Base-by-base conservation (phyloP, 2,113 vertebrate genomes). In the Syrrhaptes paradoxus region DNA sequence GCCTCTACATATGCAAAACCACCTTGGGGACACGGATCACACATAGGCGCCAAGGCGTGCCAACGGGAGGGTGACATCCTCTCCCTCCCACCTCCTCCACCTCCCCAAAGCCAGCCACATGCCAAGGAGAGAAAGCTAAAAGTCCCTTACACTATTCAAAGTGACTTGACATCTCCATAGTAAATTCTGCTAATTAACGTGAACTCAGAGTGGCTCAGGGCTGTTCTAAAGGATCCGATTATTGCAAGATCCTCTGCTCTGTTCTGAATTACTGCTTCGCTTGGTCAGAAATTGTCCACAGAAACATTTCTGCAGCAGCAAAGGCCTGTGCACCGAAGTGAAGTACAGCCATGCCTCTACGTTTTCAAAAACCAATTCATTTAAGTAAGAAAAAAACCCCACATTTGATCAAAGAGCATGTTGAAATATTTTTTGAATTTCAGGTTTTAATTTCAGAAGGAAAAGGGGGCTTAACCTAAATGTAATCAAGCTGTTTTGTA, bases 401-500 rank as follows among this genome's bases (percentile, higher is more conserved):
- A 63, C 63, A 57, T 81, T 74, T 86, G 95, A 96, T 97, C 95
- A 97, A 97, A 97, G 90, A 74, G 55, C 32, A 86, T 4, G 19
- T 72, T 48, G 51, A 82, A 70, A 15, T 95, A 10, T 72, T 92
- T 80, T 95, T 72, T 94, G 48, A 62, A 94, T 93, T 93, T 93
- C 92, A 96, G 93, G 92, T 86, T 96, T 96, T 88, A 92, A 94
- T 95, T 93, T 95, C 73, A 94, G 84, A 87, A 75, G 65, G 21
- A 72, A 92, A 85, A 93, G 87, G 29, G 5, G 10, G 90, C 79
- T 95, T 89, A 86, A 90, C 25, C n/a, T 74, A 96, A 97, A 95
- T 97, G 83, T 88, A 93, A 90, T 95, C 92, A 97, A 93, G 96
- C 94, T 95, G 95, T 93, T 94, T 94, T 62, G 43, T 77, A 76